Conservation (phyloP, 1,140 invertebrate species). For the Halictus rubicundus region DNA sequence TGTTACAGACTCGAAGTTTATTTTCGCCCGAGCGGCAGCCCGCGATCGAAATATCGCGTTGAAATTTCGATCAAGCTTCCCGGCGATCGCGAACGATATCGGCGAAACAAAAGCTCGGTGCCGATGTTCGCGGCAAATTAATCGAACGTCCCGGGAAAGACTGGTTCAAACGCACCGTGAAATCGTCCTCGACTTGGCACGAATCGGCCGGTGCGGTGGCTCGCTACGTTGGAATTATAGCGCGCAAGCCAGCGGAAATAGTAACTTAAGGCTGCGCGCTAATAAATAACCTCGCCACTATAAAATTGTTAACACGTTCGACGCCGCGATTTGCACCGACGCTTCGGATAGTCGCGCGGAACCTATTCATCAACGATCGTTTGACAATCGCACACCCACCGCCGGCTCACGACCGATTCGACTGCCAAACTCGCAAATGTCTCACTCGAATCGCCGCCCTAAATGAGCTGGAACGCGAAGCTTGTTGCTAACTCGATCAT, state of each 20-base stretch:
- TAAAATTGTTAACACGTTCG: slow-evolving; percentile 52
- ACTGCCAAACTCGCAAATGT: no score
- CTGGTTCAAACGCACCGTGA: slow-evolving; percentile 3
- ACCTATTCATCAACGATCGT: background rate
- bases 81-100: background rate
- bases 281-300: slow-evolving; percentile 55
- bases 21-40: no score
- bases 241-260: slow-evolving; percentile 53
- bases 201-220: background rate
- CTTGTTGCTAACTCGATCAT: no score
- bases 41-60: no score
- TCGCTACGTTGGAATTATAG: background rate
- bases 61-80: no score
- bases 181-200: slow-evolving; percentile 24
- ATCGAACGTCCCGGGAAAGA: background rate
- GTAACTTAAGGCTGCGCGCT: slow-evolving; percentile 54
- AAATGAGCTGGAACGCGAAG: no score
- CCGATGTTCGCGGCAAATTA: background rate
- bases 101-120: no score
- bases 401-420: no score
- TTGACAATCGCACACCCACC: background rate
- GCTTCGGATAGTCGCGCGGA: background rate
- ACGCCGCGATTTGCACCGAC: slow-evolving; percentile 2
- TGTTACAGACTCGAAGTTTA: background rate
- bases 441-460: no score